Percentiles rank a stretch among this genome's conserved stretches.
Evolutionary conservation across 2,888 invertebrate species (phyloP).

Genomic region (Tenthredo distinguenda): DNA sequence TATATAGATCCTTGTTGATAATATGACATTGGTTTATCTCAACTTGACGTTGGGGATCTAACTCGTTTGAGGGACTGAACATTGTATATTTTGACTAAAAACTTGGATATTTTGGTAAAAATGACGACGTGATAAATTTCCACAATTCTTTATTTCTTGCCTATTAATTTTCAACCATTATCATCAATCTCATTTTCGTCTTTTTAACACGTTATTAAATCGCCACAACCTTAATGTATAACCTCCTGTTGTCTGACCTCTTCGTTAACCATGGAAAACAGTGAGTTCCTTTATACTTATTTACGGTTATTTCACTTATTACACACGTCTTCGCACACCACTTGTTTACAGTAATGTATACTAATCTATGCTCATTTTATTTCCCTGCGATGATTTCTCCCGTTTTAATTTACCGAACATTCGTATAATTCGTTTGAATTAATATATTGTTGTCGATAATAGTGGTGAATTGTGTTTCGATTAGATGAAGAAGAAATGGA

Average conservation of each 20-base stretch:
- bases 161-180: background rate
- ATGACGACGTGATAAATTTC: background rate
- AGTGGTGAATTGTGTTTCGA: background rate
- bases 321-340: background rate
- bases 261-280: constrained; percentile 45
- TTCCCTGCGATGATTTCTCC: background rate
- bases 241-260: background rate
- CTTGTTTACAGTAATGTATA: background rate
- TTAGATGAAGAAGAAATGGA: constrained; percentile 50
- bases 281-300: constrained; percentile 34
- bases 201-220: background rate
- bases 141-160: background rate
- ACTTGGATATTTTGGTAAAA: constrained; percentile 16
- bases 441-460: background rate
- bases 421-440: background rate
- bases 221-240: background rate
- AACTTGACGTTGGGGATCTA: background rate
- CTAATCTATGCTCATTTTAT: background rate
- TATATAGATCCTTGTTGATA: background rate
- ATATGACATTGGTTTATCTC: background rate
- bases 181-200: background rate
- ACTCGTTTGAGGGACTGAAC: background rate
- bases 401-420: background rate
- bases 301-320: background rate
- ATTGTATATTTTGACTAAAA: background rate